Base-by-base conservation (phyloP, 35 echinoderm and acorn worm species). In the Stichopus chloronotus region DNA sequence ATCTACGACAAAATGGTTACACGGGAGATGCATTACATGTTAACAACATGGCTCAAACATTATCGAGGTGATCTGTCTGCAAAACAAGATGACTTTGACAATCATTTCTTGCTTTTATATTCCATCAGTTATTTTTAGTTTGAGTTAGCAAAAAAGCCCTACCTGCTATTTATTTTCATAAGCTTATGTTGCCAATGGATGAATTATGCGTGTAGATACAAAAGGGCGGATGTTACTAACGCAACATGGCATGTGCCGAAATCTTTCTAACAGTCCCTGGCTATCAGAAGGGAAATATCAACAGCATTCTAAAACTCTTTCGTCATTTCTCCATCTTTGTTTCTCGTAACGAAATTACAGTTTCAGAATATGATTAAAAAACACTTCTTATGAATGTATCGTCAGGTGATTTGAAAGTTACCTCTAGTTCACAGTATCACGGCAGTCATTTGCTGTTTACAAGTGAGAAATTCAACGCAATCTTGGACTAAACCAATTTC, bases 381-480 rank as follows among this genome's bases (percentile, higher is more conserved):
- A 6, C 17, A 74, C 13, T 43, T 43, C 69, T 19, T 74, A 74
- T 74, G 69, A 74, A 74, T 74, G 69, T 20, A 74, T 74, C 22
- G 22, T 74, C 17, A 7, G 19, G 69, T 74, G 17, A 43, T 43
- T 43, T 43, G 30, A 43, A 43, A 43, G 30, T 43, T 16, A 14
- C 22, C 17, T 20, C 69, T 74, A 21, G 69, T 74, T 20, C 69
- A 43, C 69, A 74, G 69, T 74, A 74, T 20, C 69, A 74, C 69
- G 69, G 69, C 69, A 74, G 69, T 74, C 69, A 74, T 74, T 20
- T 74, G 30, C 30, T 43, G 30, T 74, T 74, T 61, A 20, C 22
- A 74, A 74, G 69, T 74, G 69, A 14, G 69, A 74, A 74, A 19
- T 74, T 74, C 69, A 74, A 74, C 69, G 69, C 69, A 74, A 74